Conservation (phyloP, 2,797 vertebrate genomes). For the Fistularia commersonii region DNA sequence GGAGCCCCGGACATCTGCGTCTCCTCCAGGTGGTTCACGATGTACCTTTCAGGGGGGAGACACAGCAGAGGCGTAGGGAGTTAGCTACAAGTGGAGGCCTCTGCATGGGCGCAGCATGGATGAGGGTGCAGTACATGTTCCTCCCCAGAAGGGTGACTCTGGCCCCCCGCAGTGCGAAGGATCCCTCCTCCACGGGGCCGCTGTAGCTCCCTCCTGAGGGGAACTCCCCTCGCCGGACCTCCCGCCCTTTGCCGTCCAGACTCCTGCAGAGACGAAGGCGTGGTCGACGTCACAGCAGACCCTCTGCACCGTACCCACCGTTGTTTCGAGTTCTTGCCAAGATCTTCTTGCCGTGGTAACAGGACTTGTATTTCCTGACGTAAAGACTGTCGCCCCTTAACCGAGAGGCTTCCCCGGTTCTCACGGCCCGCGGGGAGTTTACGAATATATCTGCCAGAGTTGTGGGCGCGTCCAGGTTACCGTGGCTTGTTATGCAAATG, state of each 20-base stretch:
- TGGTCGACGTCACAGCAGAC: too few relatives aligned
- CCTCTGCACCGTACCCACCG: too few relatives aligned
- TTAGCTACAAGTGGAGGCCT: too few relatives aligned
- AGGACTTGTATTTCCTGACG: too few relatives aligned
- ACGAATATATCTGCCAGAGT: too few relatives aligned
- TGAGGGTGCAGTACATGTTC: slow-evolving; percentile 77
- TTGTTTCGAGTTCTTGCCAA: too few relatives aligned
- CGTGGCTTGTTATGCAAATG: too few relatives aligned
- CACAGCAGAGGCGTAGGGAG: not conserved
- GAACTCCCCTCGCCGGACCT: slow-evolving; percentile 78
- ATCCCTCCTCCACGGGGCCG: slow-evolving; percentile 76
- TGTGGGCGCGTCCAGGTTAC: too few relatives aligned
- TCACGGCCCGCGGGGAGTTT: too few relatives aligned
- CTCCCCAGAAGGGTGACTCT: slow-evolving; percentile 83
- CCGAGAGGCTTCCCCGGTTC: too few relatives aligned
- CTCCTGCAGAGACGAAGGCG: slow-evolving; percentile 65
- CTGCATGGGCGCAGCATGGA: not conserved
- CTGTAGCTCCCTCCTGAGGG: slow-evolving; percentile 77
- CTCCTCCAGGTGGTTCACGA: slow-evolving; percentile 71
- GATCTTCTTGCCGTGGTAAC: too few relatives aligned
- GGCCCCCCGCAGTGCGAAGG: slow-evolving; percentile 85
- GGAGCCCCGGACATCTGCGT: slow-evolving; percentile 68
- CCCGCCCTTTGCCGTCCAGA: slow-evolving; percentile 79
- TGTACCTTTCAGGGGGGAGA: slow-evolving; percentile 77
- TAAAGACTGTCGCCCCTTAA: too few relatives aligned